These are phyloP conservation scores for Scleropages formosus DNA, from an alignment of 2,797 vertebrate genomes.

Conservation along the genomic window DNA sequence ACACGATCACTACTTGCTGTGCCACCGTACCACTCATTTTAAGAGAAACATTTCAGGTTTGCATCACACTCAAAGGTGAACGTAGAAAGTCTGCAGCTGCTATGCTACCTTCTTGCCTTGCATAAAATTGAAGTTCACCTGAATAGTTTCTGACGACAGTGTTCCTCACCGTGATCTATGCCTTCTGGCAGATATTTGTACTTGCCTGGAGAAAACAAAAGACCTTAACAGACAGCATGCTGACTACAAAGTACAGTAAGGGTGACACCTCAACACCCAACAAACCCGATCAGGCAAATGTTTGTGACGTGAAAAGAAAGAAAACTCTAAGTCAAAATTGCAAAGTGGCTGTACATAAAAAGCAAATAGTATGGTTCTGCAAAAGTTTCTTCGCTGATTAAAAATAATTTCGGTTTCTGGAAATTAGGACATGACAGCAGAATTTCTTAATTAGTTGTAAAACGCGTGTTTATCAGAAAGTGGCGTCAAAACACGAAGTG, in stretches of 20 bases:
- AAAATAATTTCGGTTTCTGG: too few relatives aligned
- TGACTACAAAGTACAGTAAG: slow-evolving; percentile 23
- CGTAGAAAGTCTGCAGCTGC: too few relatives aligned
- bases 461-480: not conserved
- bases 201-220: slow-evolving; percentile 37
- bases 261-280: not conserved
- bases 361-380: too few relatives aligned
- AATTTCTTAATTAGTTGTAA: not conserved
- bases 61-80: too few relatives aligned
- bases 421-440: too few relatives aligned
- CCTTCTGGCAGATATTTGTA: slow-evolving; percentile 14
- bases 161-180: slow-evolving; percentile 36
- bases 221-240: slow-evolving; percentile 29
- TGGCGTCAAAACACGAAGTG: not conserved
- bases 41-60: too few relatives aligned
- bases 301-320: not conserved
- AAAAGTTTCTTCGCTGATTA: too few relatives aligned
- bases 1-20: too few relatives aligned
- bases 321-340: not conserved
- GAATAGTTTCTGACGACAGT: slow-evolving; percentile 4
- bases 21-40: too few relatives aligned
- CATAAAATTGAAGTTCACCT: too few relatives aligned
- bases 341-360: not conserved
- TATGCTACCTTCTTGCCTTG: too few relatives aligned
- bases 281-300: not conserved